phyloP scores from a whole-genome alignment of 2,797 vertebrate genomes.

The Phalloptychus januarius region DNA sequence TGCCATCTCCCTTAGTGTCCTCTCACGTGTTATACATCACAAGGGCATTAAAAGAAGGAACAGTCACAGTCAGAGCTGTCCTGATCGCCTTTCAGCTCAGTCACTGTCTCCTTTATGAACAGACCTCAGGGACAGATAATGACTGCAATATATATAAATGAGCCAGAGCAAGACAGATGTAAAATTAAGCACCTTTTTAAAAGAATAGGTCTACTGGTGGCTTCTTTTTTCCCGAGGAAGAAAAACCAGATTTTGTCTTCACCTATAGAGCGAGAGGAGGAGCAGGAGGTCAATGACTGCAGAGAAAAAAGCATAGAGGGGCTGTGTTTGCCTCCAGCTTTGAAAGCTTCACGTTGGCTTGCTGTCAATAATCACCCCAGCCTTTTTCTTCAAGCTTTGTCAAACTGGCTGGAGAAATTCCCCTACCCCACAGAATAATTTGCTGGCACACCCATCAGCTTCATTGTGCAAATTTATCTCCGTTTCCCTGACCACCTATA shows the following conservation, averaged over 20 bases:
- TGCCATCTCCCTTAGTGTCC: conserved; percentile 28
- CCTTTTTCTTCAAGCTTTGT: conserved; percentile 74
- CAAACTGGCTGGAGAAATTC: conserved; percentile 81
- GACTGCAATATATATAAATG: conserved; percentile 75
- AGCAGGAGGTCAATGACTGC: conserved; percentile 47
- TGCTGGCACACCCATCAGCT: conserved; percentile 69
- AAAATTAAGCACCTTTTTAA: conserved; percentile 61
- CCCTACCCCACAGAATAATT: conserved; percentile 73
- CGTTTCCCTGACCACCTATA: conserved; percentile 47
- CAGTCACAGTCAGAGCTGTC: conserved; percentile 49
- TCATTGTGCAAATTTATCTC: conserved; percentile 76
- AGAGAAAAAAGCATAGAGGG: conserved; percentile 27
- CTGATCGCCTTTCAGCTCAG: conserved; percentile 59
- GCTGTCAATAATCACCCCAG: conserved; percentile 74
- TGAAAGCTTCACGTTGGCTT: conserved; percentile 63
- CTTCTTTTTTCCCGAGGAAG: conserved; percentile 64
- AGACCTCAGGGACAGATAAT: conserved; percentile 64
- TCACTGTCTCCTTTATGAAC: conserved; percentile 68
- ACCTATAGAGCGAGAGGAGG: conserved; percentile 28
- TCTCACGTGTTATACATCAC: conserved; percentile 61
- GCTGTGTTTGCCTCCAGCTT: conserved; percentile 50
- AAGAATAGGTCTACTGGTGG: conserved; percentile 64
- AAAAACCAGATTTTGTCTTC: conserved; percentile 52
- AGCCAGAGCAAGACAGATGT: conserved; percentile 67
- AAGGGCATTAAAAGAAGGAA: conserved; percentile 53